A percentile compares a stretch with the other conserved stretches of the same genome.
phyloP scores from a whole-genome alignment of 1,140 invertebrate species.

The Odontomachus brunneus region DNA sequence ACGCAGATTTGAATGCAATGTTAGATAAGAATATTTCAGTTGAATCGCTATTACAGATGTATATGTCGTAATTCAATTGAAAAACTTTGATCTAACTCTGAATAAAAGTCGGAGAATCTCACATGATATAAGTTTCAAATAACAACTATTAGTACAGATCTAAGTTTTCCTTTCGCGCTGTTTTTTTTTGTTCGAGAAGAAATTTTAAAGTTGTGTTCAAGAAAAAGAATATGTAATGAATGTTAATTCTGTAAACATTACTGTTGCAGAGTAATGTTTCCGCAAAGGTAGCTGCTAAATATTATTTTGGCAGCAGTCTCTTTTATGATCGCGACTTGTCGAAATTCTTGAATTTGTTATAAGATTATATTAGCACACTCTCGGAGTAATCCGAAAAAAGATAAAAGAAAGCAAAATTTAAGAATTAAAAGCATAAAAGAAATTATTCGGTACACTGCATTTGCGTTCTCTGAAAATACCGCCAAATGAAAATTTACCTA shows the following conservation, averaged over 20 bases:
- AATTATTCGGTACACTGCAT: background rate
- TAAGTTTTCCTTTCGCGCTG: constrained; percentile 13
- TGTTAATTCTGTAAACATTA: constrained; percentile 16
- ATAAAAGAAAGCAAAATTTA: constrained; percentile 23
- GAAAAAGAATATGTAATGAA: background rate
- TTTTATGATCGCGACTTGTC: constrained; percentile 18
- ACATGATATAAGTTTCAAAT: too few species aligned
- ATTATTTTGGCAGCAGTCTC: constrained; percentile 26
- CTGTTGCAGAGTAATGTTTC: constrained; percentile 24
- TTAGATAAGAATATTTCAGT: too few species aligned
- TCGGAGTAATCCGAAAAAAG: constrained; percentile 38
- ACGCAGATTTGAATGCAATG: too few species aligned
- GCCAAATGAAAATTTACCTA: background rate
- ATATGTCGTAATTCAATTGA: too few species aligned
- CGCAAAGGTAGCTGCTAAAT: constrained; percentile 22
- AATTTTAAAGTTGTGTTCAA: constrained; percentile 11
- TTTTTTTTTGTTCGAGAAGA: background rate
- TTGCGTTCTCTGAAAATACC: background rate
- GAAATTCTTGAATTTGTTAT: constrained; percentile 14
- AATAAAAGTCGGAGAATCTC: too few species aligned
- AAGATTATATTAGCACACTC: constrained; percentile 1
- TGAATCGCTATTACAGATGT: too few species aligned
- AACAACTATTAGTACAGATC: too few species aligned
- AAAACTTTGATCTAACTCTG: too few species aligned
- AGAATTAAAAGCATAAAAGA: background rate